Conservation (phyloP, 2,888 invertebrate species). For the Cantharis rufa region DNA sequence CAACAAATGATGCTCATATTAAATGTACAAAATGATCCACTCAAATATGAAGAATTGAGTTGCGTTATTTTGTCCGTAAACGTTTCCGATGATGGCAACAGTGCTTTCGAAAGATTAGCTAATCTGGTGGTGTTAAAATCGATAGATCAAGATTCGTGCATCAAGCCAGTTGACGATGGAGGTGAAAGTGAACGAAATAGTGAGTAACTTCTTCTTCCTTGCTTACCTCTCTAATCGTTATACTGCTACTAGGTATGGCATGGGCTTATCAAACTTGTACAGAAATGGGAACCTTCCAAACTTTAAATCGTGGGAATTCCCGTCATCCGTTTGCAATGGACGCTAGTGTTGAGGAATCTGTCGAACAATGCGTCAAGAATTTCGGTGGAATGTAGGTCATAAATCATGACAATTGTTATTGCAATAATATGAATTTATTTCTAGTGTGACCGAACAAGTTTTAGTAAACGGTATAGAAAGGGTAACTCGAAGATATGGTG, state of each 20-base stretch:
- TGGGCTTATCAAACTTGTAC: conserved; percentile 19
- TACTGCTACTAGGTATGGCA: neutral
- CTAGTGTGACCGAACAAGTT: conserved; percentile 7
- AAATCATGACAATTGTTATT: neutral
- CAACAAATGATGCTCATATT: conserved; percentile 1
- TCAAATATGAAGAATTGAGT: conserved; percentile 7
- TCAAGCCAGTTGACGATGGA: neutral
- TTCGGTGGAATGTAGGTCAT: conserved; percentile 10
- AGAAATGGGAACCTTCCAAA: conserved; percentile 21
- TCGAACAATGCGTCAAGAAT: conserved; percentile 4
- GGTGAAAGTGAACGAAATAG: neutral
- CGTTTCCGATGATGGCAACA: neutral
- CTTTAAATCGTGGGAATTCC: conserved; percentile 7
- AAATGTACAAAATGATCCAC: conserved; percentile 10
- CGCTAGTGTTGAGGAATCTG: conserved; percentile 8
- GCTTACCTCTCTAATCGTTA: neutral
- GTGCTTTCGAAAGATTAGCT: conserved; percentile 8
- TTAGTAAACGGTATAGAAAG: conserved; percentile 1
- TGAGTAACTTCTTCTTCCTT: neutral
- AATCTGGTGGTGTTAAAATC: conserved; percentile 11
- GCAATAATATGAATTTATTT: neutral
- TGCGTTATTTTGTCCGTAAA: conserved; percentile 13
- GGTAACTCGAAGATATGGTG: conserved; percentile 10
- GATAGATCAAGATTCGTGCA: neutral
- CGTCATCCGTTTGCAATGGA: conserved; percentile 14